Evolutionary conservation across 2,113 vertebrate genomes (phyloP), one percentile per base, ranked within the genome.

Genomic region (Spizaetus ornatus): DNA sequence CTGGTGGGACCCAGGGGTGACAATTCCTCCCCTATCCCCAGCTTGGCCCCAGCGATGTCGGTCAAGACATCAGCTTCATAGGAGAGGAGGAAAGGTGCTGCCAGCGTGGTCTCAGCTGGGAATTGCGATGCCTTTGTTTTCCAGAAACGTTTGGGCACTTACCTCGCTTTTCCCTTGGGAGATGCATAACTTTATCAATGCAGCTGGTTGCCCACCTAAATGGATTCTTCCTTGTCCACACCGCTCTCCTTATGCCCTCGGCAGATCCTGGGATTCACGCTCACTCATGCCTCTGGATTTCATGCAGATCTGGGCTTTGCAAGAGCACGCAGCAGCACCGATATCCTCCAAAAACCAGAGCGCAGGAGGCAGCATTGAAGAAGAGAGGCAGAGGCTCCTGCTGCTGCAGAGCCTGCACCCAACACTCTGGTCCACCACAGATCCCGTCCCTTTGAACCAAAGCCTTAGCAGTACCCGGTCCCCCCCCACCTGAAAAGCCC

Each of bases 171-270:
- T 8, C 27, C 23, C 50, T 42, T 12, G 8, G 48, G 34, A 70
- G 48, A 31, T 15, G 42, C 5, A 4, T 26, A 21, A 53, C 29
- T 58, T 58, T 6, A n/a, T 13, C 43, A 15, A 5, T 9, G 55
- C 36, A 6, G 27, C 11, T 45, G 29, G 36, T 23, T 23, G 25
- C 29, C 16, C 86, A 58, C 55, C 32, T 22, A 27, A 48, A n/a
- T 9, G 32, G 23, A 36, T 18, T 45, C 59, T 31, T 38, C 74
- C 61, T 69, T 48, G 79, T 70, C 70, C 63, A 22, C 43, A 27
- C 3, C 0, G 0, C 42, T 42, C 31, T 69, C 47, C 38, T 65
- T 9, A 18, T 3, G 14, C 34, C 45, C 53, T 69, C 5, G 0
- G 20, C 53, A 48, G 61, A 55, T 88, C 19, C 48, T 34, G 42